Evolutionary conservation across 2,888 invertebrate genomes (phyloP), one percentile per base, ranked within the genome.

Genomic region (Serripes groenlandicus): DNA sequence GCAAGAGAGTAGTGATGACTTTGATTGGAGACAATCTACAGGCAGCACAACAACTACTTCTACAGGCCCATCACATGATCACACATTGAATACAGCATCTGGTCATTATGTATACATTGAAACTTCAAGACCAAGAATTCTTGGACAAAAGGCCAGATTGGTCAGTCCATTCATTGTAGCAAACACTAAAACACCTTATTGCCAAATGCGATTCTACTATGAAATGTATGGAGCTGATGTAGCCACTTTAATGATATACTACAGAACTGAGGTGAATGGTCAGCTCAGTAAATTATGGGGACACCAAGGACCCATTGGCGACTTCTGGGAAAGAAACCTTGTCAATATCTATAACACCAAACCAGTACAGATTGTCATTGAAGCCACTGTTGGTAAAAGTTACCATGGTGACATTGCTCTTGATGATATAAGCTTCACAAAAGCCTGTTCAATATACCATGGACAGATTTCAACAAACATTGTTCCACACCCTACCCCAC

Each of bases 51-150:
- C 81, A n/a, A 87, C 91, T 9, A 18, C 80, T 4, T 81, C 81
- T 11, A 94, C 93, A 23, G 94, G 94, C 15, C 94, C 94, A 18
- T 86, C 89, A 32, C 79, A 85, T 73, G 94, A 94, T 75, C 94
- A 94, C 78, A 93, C 92, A 32, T 78, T 88, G 7, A 92, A 92
- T 62, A 87, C 89, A 26, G 76, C 62, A n/a, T 68, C 69, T 23
- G 93, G 93, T n/a, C 90, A 89, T 75, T 93, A 90, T 54, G 60
- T 92, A 54, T 92, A 91, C 83, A 92, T 93, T 34, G 92, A 92
- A 66, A 88, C 92, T 3, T 92, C 92, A 34, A 37, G 75, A 3
- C 92, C 91, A 11, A 83, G 88, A 70, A 72, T 35, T 34, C 87
- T 75, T 66, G 92, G 91, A 37, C 90, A 92, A 76, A 90, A 85